Evolutionary conservation across 2,113 vertebrate genomes (phyloP).

Genomic region (Panthera leo): DNA sequence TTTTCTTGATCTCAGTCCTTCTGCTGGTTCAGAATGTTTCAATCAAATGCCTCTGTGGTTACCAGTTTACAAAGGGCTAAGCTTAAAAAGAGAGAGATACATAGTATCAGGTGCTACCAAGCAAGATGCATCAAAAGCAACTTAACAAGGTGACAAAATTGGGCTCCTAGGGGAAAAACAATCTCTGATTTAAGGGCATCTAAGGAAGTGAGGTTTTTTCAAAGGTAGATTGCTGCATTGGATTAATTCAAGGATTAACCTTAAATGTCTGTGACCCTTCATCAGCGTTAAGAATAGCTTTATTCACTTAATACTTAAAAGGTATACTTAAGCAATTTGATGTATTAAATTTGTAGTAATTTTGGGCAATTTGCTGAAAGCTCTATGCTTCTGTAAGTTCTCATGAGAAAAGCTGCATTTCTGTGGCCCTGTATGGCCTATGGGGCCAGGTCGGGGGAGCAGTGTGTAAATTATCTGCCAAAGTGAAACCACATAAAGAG

Average conservation of each 20-base stretch:
- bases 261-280: slow-evolving; percentile 10
- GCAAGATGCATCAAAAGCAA: neutral
- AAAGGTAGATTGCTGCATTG: neutral
- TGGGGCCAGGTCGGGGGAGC: neutral
- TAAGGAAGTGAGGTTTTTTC: slow-evolving; percentile 33
- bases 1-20: neutral
- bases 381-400: neutral
- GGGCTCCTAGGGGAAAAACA: neutral
- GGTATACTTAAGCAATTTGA: slow-evolving; percentile 12
- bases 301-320: slow-evolving; percentile 59
- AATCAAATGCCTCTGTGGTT: neutral
- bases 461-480: neutral
- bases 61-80: neutral
- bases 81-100: neutral
- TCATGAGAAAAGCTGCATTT: neutral
- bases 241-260: slow-evolving; percentile 47
- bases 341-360: slow-evolving; percentile 5
- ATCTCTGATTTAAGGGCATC: neutral
- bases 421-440: neutral
- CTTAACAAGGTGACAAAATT: neutral
- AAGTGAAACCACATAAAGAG: neutral
- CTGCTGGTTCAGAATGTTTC: neutral
- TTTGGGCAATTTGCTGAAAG: neutral
- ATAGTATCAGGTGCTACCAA: neutral
- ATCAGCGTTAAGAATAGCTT: slow-evolving; percentile 41